Base-by-base conservation (phyloP, 2,797 vertebrate genomes). In the Chaunax sp. region DNA sequence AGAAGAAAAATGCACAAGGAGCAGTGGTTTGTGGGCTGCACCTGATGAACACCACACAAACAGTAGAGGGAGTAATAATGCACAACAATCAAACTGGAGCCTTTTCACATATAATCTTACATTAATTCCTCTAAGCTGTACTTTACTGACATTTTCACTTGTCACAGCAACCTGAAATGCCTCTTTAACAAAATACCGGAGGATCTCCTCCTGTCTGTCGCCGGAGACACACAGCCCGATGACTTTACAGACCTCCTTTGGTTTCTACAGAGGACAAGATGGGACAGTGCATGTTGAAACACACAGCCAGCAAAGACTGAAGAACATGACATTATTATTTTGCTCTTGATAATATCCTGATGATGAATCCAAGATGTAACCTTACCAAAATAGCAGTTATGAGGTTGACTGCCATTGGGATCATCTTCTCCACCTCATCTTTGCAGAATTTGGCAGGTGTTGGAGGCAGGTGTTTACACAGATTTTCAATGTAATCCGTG, bases 321-420 rank as follows among this genome's bases (percentile, higher is more conserved):
- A 58, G 23, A 38, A 18, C 5, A 20, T 4, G 37, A 4, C 0
- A 0, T 23, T 38, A 16, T 18, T 62, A 4, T 30, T 60, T 38
- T 9, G 46, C 3, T n/a, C 15, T 13, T 20, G 3, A 8, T n/a
- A 20, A 25, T 49, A 12, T 20, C 56, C 9, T 22, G 6, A 46
- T 3, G 30, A 33, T 23, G 8, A 18, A 22, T 50, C 10, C 0
- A 18, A 41, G 6, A 5, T 30, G 19, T 3, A 18, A 79, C 91
- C n/a, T 73, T 70, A 94, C 94, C 1, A 81, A 52, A 0, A 83
- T 1, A 6, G 40, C 20, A n/a, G 79, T 78, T 5, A 95, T 2
- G 49, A 95, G 85, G 54, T 23, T 78, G 75, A 95, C 68, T 75
- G 65, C 87, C 61, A 92, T 0, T 1, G 91, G 90, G 16, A 95